Percentiles rank a stretch among this genome's conserved stretches.
phyloP scores from a whole-genome alignment of 2,113 vertebrate species.

The Petrocephalus microphthalmus region DNA sequence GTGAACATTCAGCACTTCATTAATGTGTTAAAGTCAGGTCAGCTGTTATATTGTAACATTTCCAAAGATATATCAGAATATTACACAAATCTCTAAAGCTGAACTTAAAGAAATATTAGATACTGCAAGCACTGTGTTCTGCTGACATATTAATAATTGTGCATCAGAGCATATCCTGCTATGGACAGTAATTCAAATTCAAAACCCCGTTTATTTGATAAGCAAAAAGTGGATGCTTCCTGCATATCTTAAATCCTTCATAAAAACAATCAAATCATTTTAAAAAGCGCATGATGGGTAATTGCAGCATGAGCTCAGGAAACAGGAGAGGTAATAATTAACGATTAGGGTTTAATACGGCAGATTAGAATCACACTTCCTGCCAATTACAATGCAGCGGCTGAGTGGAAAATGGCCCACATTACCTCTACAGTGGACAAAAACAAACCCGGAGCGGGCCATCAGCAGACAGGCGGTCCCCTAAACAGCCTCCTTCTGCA shows the following conservation, averaged over 20 bases:
- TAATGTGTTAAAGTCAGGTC: neutral
- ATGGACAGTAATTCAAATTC: neutral
- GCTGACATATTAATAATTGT: neutral
- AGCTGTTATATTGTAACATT: neutral
- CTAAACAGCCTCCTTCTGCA: neutral
- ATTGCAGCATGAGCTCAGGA: constrained; percentile 24
- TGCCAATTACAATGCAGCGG: constrained; percentile 37
- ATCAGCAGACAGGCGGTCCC: constrained; percentile 27
- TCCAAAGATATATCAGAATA: neutral
- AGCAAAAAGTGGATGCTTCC: neutral
- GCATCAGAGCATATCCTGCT: neutral
- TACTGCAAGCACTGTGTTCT: neutral
- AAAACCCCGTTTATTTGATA: neutral
- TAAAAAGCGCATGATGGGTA: constrained; percentile 21
- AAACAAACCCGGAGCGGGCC: constrained; percentile 37
- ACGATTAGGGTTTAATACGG: constrained; percentile 33
- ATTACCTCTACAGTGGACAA: constrained; percentile 31
- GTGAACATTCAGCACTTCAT: neutral
- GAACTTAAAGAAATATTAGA: neutral
- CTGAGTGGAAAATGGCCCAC: constrained; percentile 23
- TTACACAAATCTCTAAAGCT: neutral
- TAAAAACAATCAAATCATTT: neutral
- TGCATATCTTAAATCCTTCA: neutral
- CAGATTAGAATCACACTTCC: constrained; percentile 34
- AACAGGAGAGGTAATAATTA: constrained; percentile 34